phyloP scores from a whole-genome alignment of 2,113 vertebrate species.

The Theristicus caerulescens region DNA sequence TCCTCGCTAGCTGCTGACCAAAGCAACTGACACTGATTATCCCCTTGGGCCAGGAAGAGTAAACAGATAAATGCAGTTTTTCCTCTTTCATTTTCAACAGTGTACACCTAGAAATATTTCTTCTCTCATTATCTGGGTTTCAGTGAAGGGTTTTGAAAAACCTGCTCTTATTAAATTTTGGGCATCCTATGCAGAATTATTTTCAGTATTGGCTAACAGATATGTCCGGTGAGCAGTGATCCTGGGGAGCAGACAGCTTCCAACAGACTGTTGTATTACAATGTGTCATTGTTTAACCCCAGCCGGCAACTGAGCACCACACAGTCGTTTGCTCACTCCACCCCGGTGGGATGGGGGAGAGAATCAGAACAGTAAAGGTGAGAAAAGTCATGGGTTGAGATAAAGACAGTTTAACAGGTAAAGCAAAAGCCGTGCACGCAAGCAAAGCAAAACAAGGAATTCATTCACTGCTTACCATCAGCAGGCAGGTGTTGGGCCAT shows the following conservation, averaged over 20 bases:
- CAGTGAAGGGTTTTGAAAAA: not conserved
- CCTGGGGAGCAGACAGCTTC: not conserved
- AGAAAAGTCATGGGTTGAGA: no score
- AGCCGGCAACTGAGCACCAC: no score
- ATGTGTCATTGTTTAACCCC: no score
- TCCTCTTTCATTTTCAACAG: not conserved
- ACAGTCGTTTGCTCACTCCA: no score
- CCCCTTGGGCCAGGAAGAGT: not conserved
- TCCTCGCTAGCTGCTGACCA: not conserved
- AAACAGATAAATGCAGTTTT: not conserved
- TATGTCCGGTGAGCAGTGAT: not conserved
- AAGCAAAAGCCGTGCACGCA: no score
- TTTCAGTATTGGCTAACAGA: not conserved
- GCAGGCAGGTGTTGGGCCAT: no score
- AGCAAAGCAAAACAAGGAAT: no score
- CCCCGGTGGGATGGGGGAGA: no score
- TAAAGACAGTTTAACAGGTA: no score
- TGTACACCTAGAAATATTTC: not conserved
- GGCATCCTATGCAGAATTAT: not conserved
- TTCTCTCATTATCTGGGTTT: not conserved
- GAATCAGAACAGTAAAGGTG: no score
- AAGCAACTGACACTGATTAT: not conserved
- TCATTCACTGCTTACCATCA: no score
- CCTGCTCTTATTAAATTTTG: not conserved
- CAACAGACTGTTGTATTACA: not conserved